Evolutionary conservation across 1,140 invertebrate species (phyloP).

Genomic region (Akabosia matsudoensis): DNA sequence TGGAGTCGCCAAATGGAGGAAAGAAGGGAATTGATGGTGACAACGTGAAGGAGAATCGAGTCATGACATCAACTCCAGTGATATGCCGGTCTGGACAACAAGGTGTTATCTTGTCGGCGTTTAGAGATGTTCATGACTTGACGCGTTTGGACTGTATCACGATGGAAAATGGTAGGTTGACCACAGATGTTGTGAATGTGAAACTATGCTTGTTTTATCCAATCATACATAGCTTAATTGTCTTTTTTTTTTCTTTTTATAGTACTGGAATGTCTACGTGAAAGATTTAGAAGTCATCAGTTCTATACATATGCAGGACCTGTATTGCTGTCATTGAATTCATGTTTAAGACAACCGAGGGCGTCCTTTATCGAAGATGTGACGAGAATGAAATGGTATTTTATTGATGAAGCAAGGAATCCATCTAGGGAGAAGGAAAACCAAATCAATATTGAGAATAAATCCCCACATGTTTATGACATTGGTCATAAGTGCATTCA

Average conservation of each 20-base stretch:
- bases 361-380: background rate
- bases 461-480: slow-evolving; percentile 37
- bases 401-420: slow-evolving; percentile 2
- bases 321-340: slow-evolving; percentile 38
- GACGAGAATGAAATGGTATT: slow-evolving; percentile 2
- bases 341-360: slow-evolving; percentile 16
- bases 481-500: slow-evolving; percentile 33
- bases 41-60: background rate
- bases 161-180: slow-evolving; percentile 36
- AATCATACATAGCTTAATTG: background rate
- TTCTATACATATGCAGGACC: slow-evolving; percentile 38
- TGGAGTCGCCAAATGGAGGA: too few relatives aligned
- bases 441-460: background rate
- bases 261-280: slow-evolving; percentile 38
- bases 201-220: too few relatives aligned
- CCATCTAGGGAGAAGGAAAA: background rate
- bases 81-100: background rate
- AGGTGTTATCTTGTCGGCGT: background rate
- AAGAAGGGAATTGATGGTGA: background rate
- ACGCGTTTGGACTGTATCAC: slow-evolving; percentile 36
- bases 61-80: background rate
- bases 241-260: background rate
- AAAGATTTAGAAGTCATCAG: slow-evolving; percentile 16
- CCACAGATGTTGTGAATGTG: background rate
- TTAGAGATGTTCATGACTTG: slow-evolving; percentile 26